Evolutionary conservation across 2,113 vertebrate genomes (phyloP).

Genomic region (Urocitellus parryii): DNA sequence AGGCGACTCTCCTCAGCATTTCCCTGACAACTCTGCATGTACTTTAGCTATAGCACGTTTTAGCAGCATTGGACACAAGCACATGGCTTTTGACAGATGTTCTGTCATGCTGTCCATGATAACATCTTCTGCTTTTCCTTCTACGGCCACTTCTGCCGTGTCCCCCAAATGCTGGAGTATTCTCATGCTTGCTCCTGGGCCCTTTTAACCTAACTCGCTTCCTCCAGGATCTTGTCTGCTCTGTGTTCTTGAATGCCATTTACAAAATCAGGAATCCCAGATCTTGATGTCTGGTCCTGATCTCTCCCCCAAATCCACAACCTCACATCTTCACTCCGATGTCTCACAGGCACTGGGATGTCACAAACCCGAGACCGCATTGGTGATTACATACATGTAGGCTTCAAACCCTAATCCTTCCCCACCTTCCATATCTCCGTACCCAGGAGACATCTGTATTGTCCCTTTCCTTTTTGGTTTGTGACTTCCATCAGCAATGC

Average conservation of each 20-base stretch:
- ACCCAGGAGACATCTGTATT: neutral
- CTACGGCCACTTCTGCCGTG: too few relatives aligned
- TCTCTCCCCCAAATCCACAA: neutral
- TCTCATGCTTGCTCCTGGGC: neutral
- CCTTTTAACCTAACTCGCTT: neutral
- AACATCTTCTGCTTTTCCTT: neutral
- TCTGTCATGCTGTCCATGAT: neutral
- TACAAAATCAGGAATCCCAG: neutral
- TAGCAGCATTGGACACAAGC: neutral
- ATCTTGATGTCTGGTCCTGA: neutral
- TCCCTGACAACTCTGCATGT: neutral
- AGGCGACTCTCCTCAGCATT: neutral
- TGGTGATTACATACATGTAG: neutral
- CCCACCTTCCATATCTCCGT: neutral
- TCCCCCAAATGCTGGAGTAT: neutral
- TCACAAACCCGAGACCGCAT: neutral
- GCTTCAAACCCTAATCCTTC: neutral
- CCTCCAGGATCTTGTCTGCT: neutral
- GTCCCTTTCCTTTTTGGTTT: neutral
- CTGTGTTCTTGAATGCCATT: neutral
- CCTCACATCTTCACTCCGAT: neutral
- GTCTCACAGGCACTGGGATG: neutral
- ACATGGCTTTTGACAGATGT: neutral
- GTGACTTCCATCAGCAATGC: neutral
- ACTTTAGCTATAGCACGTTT: neutral